Conservation (phyloP, 2,113 vertebrate genomes). For the Strigops habroptila region DNA sequence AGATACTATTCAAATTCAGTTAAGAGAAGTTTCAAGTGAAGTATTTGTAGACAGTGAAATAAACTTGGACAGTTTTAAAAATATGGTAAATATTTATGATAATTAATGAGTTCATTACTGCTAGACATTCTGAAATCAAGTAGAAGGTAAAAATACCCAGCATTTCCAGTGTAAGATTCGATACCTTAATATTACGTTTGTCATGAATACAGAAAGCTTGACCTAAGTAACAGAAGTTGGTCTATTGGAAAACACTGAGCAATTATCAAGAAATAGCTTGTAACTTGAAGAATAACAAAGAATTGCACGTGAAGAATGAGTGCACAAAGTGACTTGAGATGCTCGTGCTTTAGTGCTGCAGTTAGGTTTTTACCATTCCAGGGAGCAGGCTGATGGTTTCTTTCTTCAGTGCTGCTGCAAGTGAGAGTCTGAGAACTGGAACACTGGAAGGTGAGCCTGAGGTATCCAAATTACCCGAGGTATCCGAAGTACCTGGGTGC, state of each 20-base stretch:
- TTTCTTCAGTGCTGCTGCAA: background rate
- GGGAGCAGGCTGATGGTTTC: background rate
- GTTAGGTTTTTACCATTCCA: background rate
- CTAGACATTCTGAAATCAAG: background rate
- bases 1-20: background rate
- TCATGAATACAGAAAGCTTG: background rate
- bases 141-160: background rate
- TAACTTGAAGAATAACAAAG: background rate
- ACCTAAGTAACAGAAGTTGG: background rate
- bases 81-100: background rate
- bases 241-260: background rate
- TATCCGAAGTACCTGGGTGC: background rate
- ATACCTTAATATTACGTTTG: background rate
- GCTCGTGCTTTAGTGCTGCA: background rate
- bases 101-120: background rate
- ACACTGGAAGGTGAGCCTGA: background rate
- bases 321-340: background rate
- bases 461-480: background rate
- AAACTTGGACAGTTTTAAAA: background rate
- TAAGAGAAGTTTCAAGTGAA: background rate
- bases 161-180: background rate
- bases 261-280: background rate
- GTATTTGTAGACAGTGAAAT: background rate
- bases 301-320: background rate
- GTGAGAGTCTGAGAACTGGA: background rate